Evolutionary conservation across 2,113 vertebrate genomes (phyloP).

Genomic region (Himantopus leucocephalus): DNA sequence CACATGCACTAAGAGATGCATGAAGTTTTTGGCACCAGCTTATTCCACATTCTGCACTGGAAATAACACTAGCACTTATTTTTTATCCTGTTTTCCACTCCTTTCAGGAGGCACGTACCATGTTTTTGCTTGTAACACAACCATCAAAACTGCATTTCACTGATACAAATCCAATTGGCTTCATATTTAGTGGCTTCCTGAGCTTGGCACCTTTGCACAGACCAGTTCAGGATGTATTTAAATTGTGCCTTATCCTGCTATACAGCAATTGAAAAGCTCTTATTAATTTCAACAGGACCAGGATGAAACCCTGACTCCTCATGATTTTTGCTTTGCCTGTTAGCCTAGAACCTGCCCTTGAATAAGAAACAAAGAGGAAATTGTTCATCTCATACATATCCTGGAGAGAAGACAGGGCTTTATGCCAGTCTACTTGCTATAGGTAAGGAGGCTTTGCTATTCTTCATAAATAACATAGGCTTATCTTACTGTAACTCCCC

Average conservation of each 20-base stretch:
- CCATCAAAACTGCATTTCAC: not conserved
- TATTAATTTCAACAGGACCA: not conserved
- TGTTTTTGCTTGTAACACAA: not conserved
- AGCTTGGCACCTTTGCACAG: not conserved
- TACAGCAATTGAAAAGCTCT: not conserved
- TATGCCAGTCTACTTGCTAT: not conserved
- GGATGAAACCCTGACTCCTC: not conserved
- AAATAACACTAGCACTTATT: not conserved
- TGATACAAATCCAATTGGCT: not conserved
- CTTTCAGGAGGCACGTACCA: not conserved
- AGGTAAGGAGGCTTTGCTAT: not conserved
- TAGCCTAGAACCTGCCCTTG: not conserved
- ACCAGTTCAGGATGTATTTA: not conserved
- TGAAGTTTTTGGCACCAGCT: not conserved
- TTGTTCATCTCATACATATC: not conserved
- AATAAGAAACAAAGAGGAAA: not conserved
- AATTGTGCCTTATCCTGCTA: not conserved
- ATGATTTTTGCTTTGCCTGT: not conserved
- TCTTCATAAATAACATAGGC: not conserved
- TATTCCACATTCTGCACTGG: not conserved
- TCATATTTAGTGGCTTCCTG: not conserved
- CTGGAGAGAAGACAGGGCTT: not conserved
- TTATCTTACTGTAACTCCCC: not conserved
- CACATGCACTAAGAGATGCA: not conserved
- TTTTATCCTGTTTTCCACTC: not conserved